Evolutionary conservation across 2,113 vertebrate genomes (phyloP).

Genomic region (Nannobrachium achirus): DNA sequence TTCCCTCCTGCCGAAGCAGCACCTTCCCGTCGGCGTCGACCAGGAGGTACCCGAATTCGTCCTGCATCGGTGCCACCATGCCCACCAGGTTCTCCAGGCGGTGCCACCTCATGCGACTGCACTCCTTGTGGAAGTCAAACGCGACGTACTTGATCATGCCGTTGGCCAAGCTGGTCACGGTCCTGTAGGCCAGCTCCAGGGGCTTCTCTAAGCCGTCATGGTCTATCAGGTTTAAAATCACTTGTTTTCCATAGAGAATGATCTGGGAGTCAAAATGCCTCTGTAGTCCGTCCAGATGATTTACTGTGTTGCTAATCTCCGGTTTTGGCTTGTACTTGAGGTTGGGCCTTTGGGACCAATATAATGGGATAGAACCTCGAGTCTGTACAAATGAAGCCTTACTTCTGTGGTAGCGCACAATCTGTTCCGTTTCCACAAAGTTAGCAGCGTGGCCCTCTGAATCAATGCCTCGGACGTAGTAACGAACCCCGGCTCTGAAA

Average conservation of each 20-base stretch:
- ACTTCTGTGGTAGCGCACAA: constrained; percentile 87
- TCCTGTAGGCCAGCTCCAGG: constrained; percentile 88
- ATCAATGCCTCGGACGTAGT: constrained; percentile 96
- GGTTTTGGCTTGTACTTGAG: constrained; percentile 95
- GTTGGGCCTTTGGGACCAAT: constrained; percentile 97
- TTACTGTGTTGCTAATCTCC: constrained; percentile 93
- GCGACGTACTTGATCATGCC: constrained; percentile 93
- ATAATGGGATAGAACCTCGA: constrained; percentile 94
- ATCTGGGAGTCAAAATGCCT: constrained; percentile 96
- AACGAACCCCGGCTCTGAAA: constrained; percentile 94
- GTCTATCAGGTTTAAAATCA: constrained; percentile 94
- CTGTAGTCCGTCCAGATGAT: constrained; percentile 96
- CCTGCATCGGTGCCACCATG: constrained; percentile 86
- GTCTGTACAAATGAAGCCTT: constrained; percentile 95
- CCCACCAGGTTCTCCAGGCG: constrained; percentile 90
- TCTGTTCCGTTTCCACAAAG: constrained; percentile 96
- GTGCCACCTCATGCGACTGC: constrained; percentile 95
- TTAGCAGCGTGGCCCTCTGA: constrained; percentile 96
- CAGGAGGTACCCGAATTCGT: constrained; percentile 93
- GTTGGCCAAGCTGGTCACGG: constrained; percentile 87
- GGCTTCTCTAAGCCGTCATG: constrained; percentile 96
- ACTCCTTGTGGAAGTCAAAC: constrained; percentile 97
- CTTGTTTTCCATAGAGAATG: constrained; percentile 93
- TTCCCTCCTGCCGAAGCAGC: constrained; percentile 88
- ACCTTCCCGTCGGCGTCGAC: constrained; percentile 89